Evolutionary conservation across 1,140 invertebrate genomes (phyloP).

Genomic region (Drosophila pachea): DNA sequence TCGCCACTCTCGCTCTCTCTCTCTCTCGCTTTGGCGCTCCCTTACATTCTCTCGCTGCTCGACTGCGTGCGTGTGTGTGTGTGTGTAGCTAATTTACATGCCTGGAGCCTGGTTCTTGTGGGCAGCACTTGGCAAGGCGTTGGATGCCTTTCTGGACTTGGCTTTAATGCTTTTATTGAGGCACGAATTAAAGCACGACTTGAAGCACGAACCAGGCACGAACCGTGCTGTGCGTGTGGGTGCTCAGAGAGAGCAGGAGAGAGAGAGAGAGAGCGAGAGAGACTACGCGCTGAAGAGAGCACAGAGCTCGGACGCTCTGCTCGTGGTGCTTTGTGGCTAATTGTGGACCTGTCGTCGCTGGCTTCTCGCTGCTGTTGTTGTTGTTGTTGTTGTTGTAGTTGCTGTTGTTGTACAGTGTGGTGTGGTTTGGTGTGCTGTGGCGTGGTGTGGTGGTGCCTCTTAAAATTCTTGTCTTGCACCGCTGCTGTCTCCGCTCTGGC

Average conservation of each 20-base stretch:
- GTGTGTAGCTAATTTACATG: slow-evolving; percentile 66
- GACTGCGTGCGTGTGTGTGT: not conserved
- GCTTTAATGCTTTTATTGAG: slow-evolving; percentile 57
- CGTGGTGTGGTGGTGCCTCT: slow-evolving; percentile 48
- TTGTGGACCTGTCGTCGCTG: slow-evolving; percentile 78
- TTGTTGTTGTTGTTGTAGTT: slow-evolving; percentile 7
- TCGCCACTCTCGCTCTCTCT: slow-evolving; percentile 17
- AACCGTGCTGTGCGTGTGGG: slow-evolving; percentile 22
- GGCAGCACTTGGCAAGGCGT: slow-evolving; percentile 53
- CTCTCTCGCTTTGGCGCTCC: slow-evolving; percentile 1
- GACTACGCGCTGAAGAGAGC: not conserved
- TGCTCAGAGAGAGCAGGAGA: slow-evolving; percentile 11
- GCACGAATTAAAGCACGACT: slow-evolving; percentile 12
- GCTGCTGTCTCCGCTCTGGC: slow-evolving; percentile 25
- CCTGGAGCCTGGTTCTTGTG: slow-evolving; percentile 24
- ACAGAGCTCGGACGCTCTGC: slow-evolving; percentile 1
- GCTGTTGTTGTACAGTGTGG: slow-evolving; percentile 33
- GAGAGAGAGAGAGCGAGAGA: not conserved
- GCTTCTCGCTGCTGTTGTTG: slow-evolving; percentile 37
- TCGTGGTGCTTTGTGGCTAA: slow-evolving; percentile 49
- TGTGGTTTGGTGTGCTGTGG: not conserved
- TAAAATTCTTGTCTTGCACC: slow-evolving; percentile 66
- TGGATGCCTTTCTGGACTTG: slow-evolving; percentile 62
- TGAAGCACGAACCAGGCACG: slow-evolving; percentile 14
- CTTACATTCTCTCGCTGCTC: not conserved